phyloP scores from a whole-genome alignment of 1,140 invertebrate species.

The Stegodyphus dumicola region DNA sequence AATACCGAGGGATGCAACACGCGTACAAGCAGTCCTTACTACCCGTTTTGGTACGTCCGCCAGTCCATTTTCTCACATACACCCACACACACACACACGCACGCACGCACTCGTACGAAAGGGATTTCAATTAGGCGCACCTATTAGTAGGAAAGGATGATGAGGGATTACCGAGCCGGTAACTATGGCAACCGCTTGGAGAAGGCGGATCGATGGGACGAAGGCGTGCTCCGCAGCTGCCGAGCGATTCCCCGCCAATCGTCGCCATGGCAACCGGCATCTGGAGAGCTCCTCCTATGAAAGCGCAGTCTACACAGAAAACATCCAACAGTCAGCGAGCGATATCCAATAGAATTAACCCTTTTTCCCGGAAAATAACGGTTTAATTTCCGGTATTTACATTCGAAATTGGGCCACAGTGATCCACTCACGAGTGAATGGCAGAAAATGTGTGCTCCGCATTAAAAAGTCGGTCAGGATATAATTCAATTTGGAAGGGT shows the following conservation, averaged over 20 bases:
- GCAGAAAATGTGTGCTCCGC: background rate
- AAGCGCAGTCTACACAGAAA: background rate
- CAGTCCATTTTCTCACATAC: background rate
- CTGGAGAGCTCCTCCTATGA: conserved; percentile 55
- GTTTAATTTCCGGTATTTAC: conserved; percentile 30
- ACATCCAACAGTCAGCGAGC: background rate
- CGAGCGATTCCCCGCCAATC: conserved; percentile 23
- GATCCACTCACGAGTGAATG: background rate
- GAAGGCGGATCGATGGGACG: conserved; percentile 55
- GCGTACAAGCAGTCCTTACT: background rate
- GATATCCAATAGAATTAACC: conserved; percentile 22
- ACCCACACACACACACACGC: background rate
- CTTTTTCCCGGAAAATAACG: conserved; percentile 16
- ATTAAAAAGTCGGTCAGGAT: background rate
- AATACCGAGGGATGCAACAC: background rate
- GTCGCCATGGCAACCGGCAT: conserved; percentile 52
- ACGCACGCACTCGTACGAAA: conserved; percentile 1
- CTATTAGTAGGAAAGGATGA: conserved; percentile 58
- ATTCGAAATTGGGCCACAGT: background rate
- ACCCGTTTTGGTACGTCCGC: background rate
- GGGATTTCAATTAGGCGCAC: conserved; percentile 61
- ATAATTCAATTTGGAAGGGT: background rate
- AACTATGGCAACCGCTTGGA: conserved; percentile 40
- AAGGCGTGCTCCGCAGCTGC: conserved; percentile 56
- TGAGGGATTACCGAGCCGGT: conserved; percentile 57